Percentiles rank a stretch among this genome's conserved stretches.
Conservation (phyloP, 2,113 vertebrate species). For the Raja brachyura region DNA sequence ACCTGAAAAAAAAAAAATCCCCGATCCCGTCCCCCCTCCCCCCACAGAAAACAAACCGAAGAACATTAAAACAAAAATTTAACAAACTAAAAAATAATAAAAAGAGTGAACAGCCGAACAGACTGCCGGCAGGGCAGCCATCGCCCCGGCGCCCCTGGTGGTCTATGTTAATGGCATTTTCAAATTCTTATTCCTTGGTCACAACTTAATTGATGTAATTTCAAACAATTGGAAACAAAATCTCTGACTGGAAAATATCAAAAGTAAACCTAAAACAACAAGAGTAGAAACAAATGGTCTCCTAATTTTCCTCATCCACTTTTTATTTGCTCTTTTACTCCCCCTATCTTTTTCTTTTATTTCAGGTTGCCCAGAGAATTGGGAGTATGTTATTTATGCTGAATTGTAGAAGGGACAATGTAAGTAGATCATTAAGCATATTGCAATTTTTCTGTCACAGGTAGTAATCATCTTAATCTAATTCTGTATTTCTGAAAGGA, state of each 20-base stretch:
- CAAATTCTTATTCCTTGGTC: not conserved
- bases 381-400: not conserved
- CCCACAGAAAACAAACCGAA: no score
- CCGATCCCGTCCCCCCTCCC: no score
- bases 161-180: not conserved
- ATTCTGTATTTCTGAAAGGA: not conserved
- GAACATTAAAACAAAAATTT: no score
- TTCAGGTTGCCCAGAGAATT: not conserved
- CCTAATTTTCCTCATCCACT: not conserved
- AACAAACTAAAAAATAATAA: no score
- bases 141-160: no score
- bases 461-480: constrained; percentile 1
- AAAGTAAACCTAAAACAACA: not conserved
- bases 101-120: no score
- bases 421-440: not conserved
- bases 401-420: not conserved
- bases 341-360: not conserved
- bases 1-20: no score
- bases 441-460: not conserved
- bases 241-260: not conserved
- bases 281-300: not conserved
- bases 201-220: not conserved
- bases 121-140: no score
- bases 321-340: not conserved
- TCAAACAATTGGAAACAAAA: not conserved